Conservation (phyloP, 1,140 invertebrate genomes). For the Hyphantria cunea region DNA sequence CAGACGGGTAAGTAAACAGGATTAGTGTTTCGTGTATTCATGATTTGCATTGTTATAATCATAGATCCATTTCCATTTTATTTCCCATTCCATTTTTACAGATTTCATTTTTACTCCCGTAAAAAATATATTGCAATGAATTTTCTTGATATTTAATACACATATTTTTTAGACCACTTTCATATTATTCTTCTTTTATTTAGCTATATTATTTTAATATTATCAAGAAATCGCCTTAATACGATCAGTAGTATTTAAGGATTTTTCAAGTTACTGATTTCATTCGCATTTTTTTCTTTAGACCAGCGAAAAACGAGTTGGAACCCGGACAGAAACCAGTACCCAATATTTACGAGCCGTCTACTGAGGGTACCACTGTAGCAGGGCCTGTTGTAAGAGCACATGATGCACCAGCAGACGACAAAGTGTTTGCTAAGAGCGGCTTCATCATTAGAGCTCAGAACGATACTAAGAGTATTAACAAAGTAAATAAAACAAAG, state of each 20-base stretch:
- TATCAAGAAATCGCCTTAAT: no score
- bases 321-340: constrained; percentile 11
- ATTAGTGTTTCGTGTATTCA: neutral
- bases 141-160: no score
- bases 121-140: no score
- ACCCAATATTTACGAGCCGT: constrained; percentile 31
- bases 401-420: constrained; percentile 31
- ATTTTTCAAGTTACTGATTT: no score
- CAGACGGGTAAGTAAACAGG: constrained; percentile 63
- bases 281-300: constrained; percentile 36
- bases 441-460: constrained; percentile 49
- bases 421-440: constrained; percentile 53
- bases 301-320: constrained; percentile 57
- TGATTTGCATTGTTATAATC: no score
- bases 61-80: no score
- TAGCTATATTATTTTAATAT: no score
- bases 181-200: no score
- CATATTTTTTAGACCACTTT: no score
- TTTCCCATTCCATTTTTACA: no score
- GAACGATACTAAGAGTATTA: constrained; percentile 29
- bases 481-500: neutral
- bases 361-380: neutral
- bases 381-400: constrained; percentile 29
- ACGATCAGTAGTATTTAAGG: no score
- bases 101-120: no score